Evolutionary conservation across 2,888 invertebrate species (phyloP).

Genomic region (Hyposoter dolosus): DNA sequence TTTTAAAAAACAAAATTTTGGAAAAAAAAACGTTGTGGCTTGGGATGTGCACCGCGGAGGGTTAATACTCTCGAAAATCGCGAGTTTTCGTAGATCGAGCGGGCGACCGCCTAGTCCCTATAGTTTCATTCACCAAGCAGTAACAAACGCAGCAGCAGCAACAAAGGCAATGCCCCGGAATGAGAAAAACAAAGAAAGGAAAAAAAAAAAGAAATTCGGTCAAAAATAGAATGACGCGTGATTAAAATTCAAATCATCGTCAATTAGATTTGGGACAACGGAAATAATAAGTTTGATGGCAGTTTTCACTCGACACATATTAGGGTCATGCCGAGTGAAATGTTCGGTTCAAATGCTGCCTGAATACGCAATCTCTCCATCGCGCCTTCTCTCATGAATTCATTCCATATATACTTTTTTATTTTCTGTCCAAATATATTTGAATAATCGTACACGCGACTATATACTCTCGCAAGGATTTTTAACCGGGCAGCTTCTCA

Average conservation of each 20-base stretch:
- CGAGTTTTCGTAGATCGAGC: too few relatives aligned
- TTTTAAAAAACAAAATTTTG: too few relatives aligned
- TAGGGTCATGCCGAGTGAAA: conserved; percentile 66
- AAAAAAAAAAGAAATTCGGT: conserved; percentile 42
- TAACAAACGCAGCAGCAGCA: not conserved
- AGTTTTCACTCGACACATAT: conserved; percentile 67
- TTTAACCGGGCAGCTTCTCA: not conserved
- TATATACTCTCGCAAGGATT: conserved; percentile 14
- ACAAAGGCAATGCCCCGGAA: not conserved
- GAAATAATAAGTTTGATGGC: conserved; percentile 55
- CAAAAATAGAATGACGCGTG: conserved; percentile 43
- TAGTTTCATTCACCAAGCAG: not conserved
- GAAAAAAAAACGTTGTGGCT: too few relatives aligned
- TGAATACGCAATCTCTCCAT: conserved; percentile 52
- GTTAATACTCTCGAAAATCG: too few relatives aligned
- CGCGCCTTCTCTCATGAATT: conserved; percentile 56
- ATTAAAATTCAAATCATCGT: conserved; percentile 46
- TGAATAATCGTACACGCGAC: conserved; percentile 13
- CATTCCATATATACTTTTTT: conserved; percentile 34
- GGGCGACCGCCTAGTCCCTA: not conserved
- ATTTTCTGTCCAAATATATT: conserved; percentile 40
- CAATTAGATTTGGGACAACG: conserved; percentile 50
- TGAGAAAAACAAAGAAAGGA: not conserved
- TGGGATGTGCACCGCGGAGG: too few relatives aligned
- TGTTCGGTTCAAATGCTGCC: conserved; percentile 64